Evolutionary conservation across 2,113 vertebrate species (phyloP), one percentile per base, ranked within the genome.

Genomic region (Istiophorus platypterus): DNA sequence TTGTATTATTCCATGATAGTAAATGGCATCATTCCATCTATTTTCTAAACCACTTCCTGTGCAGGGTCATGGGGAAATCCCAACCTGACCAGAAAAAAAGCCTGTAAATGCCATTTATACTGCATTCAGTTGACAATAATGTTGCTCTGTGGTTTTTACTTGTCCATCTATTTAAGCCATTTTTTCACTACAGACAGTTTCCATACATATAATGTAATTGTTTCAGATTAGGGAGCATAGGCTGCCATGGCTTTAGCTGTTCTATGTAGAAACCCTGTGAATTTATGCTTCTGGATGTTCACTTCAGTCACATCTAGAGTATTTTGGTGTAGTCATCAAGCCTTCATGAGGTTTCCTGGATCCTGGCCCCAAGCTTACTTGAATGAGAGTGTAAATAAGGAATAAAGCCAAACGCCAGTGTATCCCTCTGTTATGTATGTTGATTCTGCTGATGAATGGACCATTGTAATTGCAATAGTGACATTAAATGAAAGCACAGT

Each of bases 261-360:
- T 11, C 8, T 15, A 11, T 8, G 31, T 24, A 69, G 15, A 20
- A 76, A 57, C 18, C 72, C 29, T 42, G 27, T 54, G 26, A 14
- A 71, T 5, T 4, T 29, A 24, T 18, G 22, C 7, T 26, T 34
- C 7, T 54, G 31, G 22, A 31, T 82, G 72, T 82, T 56, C 26
- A 15, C 42, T 59, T 67, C 78, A 82, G 69, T 89, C 69, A 84
- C 37, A 80, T 76, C 47, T 86, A 29, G 88, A 82, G 47, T 76
- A 81, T 88, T 86, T 81, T 57, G 57, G 75, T 80, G 29, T 42
- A 47, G 67, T 70, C 42, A 56, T 67, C 57, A 45, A 64, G 27
- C 24, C 29, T 65, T 70, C 22, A 47, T 52, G 67, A 27, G 51
- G 52, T 78, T 20, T 41, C 26, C 37, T 58, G 18, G 69, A 12